These are phyloP conservation scores for Leucania comma DNA, from an alignment of 2,888 invertebrate genomes.

Conservation along the genomic window DNA sequence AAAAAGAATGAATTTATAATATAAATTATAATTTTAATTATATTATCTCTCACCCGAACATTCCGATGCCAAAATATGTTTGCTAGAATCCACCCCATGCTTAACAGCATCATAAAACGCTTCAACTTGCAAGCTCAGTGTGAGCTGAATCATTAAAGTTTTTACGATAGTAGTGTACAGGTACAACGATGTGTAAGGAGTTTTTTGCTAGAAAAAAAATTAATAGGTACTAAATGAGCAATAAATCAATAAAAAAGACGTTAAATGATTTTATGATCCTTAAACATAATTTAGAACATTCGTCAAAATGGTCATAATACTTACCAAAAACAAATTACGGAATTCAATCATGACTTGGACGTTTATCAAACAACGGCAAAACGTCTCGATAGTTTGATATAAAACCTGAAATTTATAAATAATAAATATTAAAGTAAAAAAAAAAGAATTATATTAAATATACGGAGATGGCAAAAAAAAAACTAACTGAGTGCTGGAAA, in stretches of 20 bases:
- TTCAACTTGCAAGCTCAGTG: conserved; percentile 15
- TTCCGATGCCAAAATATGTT: conserved; percentile 12
- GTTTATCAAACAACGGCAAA: conserved; percentile 29
- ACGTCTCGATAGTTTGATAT: conserved; percentile 35
- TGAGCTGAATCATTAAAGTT: conserved; percentile 25
- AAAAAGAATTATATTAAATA: too few species aligned
- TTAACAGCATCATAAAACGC: conserved; percentile 26
- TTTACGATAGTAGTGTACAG: conserved; percentile 33
- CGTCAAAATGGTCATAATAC: neutral
- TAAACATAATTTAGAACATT: neutral
- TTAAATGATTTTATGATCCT: neutral
- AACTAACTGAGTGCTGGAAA: conserved; percentile 20
- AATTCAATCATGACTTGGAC: conserved; percentile 41
- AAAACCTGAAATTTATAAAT: conserved; percentile 29
- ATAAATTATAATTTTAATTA: too few species aligned
- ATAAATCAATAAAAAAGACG: neutral
- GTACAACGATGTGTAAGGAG: conserved; percentile 33
- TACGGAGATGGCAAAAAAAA: neutral
- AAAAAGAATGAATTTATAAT: too few species aligned
- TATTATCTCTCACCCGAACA: conserved; percentile 23
- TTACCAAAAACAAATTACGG: conserved; percentile 18
- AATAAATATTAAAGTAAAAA: neutral
- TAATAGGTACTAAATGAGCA: too few species aligned
- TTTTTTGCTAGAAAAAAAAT: conserved; percentile 1
- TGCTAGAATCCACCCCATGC: neutral